phyloP scores from a whole-genome alignment of 2,888 invertebrate genomes.

The Xylocampa areola region DNA sequence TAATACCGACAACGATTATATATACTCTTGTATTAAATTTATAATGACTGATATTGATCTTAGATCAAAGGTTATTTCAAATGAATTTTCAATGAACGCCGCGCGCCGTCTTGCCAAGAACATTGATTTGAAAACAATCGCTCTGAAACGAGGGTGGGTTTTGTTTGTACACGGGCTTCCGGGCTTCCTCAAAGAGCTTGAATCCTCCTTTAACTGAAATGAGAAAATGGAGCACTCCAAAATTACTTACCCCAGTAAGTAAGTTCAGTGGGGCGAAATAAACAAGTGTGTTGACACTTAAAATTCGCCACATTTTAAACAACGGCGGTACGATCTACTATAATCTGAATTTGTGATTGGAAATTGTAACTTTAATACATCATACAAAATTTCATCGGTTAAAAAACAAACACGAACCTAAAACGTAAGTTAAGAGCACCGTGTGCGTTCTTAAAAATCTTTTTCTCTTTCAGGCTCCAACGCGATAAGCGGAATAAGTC shows the following conservation, averaged over 20 bases:
- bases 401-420: too few species aligned
- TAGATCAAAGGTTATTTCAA: background rate
- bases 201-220: conserved; percentile 15
- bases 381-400: too few species aligned
- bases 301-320: too few species aligned
- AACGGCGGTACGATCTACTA: too few species aligned
- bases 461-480: too few species aligned
- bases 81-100: background rate
- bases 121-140: conserved; percentile 5
- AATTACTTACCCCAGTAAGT: conserved; percentile 15
- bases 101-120: background rate
- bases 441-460: too few species aligned
- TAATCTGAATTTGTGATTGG: too few species aligned
- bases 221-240: conserved; percentile 32
- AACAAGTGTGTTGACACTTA: conserved; percentile 1
- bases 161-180: conserved; percentile 7
- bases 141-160: conserved; percentile 4
- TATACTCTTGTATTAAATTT: background rate
- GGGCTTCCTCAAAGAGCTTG: conserved; percentile 12
- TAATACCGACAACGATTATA: too few species aligned
- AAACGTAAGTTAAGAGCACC: too few species aligned
- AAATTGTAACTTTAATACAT: too few species aligned
- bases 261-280: background rate
- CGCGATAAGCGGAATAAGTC: too few species aligned
- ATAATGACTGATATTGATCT: background rate